Base-by-base conservation (phyloP, 2,113 vertebrate genomes). In the Passer domesticus region DNA sequence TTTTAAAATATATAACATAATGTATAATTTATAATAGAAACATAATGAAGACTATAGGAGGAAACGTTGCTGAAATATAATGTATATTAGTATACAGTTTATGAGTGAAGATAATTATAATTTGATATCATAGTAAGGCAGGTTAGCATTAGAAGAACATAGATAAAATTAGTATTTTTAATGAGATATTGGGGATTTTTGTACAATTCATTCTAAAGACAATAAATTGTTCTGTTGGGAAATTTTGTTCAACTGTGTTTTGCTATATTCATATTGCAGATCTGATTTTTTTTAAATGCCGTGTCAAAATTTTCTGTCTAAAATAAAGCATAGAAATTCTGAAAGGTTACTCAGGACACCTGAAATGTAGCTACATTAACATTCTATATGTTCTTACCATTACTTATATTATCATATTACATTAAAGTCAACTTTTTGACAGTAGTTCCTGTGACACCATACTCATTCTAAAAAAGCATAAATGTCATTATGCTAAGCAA, bases 401-500 rank as follows among this genome's bases (percentile, higher is more conserved):
- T 80, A 53, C 58, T 64, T 18, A 67, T 87, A 90, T 92, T 88
- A 53, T 83, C 31, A 70, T 77, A 70, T 21, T 60, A 13, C 9
- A 0, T 90, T 94, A 88, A 92, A 27, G 13, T 74, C 46, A 87
- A 41, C 23, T 86, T 58, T 90, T 70, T 67, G 9, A 52, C 53
- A 77, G 50, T 84, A 92, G 94, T 84, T 93, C 59, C 92, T 94
- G 79, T 84, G 58, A 94, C 47, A 86, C 17, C 31, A 47, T 9
- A 39, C 25, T 62, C 66, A 96, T 93, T 93, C 5, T 74, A 2
- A 93, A 94, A 73, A 74, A 82, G 14, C 43, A 94, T 49, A 72
- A 62, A 73, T 95, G 83, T 94, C 46, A 91, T 96, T 95, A 91
- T 56, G 82, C 69, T 47, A 96, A 95, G 74, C 25, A 92, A 94